phyloP scores from a whole-genome alignment of 2,888 invertebrate species.

The Salticus scenicus region DNA sequence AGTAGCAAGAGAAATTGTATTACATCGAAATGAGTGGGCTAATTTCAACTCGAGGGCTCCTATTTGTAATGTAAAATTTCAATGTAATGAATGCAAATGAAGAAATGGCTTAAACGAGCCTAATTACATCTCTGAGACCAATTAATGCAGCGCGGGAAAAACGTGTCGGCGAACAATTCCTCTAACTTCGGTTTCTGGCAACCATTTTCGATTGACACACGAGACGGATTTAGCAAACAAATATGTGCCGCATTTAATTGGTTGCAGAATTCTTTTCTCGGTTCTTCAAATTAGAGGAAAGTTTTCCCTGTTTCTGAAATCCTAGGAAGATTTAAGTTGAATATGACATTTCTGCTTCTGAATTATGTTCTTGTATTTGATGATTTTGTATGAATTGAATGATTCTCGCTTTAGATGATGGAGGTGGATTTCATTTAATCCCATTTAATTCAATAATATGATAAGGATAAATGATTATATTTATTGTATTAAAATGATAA shows the following conservation, averaged over 20 bases:
- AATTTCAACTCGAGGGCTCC: constrained; percentile 55
- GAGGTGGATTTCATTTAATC: neutral
- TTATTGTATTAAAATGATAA: too few species aligned
- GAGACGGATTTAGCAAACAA: neutral
- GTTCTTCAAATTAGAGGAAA: neutral
- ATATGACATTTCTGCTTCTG: neutral
- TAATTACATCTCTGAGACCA: constrained; percentile 64
- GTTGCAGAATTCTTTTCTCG: neutral
- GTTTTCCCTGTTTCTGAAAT: neutral
- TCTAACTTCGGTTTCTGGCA: constrained; percentile 9
- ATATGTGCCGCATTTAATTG: neutral
- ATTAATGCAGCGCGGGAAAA: constrained; percentile 60
- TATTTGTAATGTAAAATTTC: constrained; percentile 58
- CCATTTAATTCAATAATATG: too few species aligned
- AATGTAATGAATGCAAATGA: constrained; percentile 63
- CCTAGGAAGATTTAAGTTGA: neutral
- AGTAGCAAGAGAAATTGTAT: constrained; percentile 50
- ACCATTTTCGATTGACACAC: neutral
- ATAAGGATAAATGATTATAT: too few species aligned
- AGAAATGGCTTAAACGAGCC: constrained; percentile 65
- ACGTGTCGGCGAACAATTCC: neutral
- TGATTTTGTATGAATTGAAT: neutral
- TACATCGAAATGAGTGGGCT: constrained; percentile 62
- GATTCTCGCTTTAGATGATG: neutral
- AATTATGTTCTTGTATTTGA: too few species aligned